Conservation (phyloP, 2,888 invertebrate species). For the Melanargia galathea region DNA sequence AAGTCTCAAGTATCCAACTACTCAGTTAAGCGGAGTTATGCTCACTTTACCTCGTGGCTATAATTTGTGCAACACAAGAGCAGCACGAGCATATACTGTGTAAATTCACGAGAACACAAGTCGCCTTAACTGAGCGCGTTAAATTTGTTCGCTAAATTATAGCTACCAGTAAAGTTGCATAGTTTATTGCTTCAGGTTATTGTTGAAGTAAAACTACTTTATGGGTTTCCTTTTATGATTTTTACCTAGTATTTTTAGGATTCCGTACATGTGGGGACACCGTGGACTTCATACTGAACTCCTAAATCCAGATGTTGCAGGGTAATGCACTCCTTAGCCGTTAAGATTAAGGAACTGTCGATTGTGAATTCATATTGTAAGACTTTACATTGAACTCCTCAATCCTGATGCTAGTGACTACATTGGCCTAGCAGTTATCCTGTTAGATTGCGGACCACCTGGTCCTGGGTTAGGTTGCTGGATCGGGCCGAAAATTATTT, state of each 20-base stretch:
- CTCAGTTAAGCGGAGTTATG: background rate
- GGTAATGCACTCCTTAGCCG: too few species aligned
- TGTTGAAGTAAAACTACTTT: background rate
- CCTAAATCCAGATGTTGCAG: too few species aligned
- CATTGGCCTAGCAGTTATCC: too few species aligned
- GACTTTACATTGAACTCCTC: too few species aligned
- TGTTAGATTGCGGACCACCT: too few species aligned
- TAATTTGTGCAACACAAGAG: slow-evolving; percentile 7
- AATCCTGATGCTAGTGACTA: too few species aligned
- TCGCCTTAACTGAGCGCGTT: slow-evolving; percentile 6
- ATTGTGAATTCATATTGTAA: too few species aligned
- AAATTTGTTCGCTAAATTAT: slow-evolving; percentile 15
- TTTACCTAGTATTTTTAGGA: background rate
- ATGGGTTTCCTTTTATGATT: background rate
- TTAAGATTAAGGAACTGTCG: too few species aligned
- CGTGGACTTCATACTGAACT: too few species aligned
- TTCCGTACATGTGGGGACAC: too few species aligned
- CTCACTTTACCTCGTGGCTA: background rate
- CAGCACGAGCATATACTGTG: background rate
- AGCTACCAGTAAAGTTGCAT: slow-evolving; percentile 17
- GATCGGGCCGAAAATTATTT: too few species aligned
- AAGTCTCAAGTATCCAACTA: background rate
- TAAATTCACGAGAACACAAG: background rate
- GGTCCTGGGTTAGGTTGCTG: too few species aligned
- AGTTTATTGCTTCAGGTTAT: slow-evolving; percentile 15